Base-by-base conservation (phyloP, 2,113 vertebrate genomes). In the Eupsittula cactorum region DNA sequence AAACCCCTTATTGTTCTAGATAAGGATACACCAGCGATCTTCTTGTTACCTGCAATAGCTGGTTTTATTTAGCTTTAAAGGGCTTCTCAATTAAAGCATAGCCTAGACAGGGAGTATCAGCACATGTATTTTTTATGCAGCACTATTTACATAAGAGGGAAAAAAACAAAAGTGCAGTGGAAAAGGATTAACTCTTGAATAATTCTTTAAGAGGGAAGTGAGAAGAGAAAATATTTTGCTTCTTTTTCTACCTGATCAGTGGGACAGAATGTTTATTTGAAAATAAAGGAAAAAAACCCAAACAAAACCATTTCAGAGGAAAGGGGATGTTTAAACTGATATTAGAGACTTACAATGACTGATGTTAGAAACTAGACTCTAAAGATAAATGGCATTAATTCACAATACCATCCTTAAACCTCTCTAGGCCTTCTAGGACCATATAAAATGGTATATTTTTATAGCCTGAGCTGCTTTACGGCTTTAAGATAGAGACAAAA, bases 301-400 rank as follows among this genome's bases (percentile, higher is more conserved):
- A 75, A 57, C 69, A 75, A 77, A 81, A 62, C 27, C 9, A 64
- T 88, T 91, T 39, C 50, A 81, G 21, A 86, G 39, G 18, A 67
- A 70, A 94, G 24, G 35, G 49, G 14, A 23, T n/a, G 13, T 70
- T 81, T 93, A 67, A 70, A 60, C 31, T 85, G n/a, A 50, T 93
- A 92, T 55, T 57, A 64, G 9, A 82, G 64, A 70, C 19, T 59
- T 68, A 91, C 57, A 96, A 91, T 50, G 63, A 69, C 21, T 93
- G 59, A 88, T 92, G 86, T 46, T 63, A 53, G 10, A 83, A 21
- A 90, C 42, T 50, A 71, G 28, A n/a, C 49, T 27, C 42, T 52
- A 17, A 70, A 70, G 82, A 96, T 74, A 95, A 95, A 94, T 68
- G 37, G 44, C 20, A 82, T 90, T 90, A 95, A 96, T 96, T 95